Percentiles rank a stretch among this genome's conserved stretches.
Evolutionary conservation across 2,797 vertebrate genomes (phyloP).

Genomic region (Orientallactaga sibirica): DNA sequence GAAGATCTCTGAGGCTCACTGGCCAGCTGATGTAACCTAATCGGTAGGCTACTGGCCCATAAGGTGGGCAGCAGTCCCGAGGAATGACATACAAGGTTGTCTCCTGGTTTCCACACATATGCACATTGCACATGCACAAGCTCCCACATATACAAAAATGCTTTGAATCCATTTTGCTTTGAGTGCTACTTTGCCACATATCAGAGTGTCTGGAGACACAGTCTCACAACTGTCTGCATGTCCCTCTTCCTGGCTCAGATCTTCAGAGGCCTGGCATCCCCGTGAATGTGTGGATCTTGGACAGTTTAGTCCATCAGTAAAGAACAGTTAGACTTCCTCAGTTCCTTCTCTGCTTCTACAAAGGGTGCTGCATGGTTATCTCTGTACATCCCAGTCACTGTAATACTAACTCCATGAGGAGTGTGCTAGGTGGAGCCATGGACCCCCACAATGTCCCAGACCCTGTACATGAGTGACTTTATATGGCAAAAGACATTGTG

Average conservation of each 20-base stretch:
- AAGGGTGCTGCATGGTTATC: not conserved
- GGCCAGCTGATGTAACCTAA: too few species aligned
- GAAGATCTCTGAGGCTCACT: too few species aligned
- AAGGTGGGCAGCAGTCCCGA: too few species aligned
- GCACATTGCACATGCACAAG: too few species aligned
- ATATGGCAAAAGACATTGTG: not conserved
- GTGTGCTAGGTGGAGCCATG: not conserved
- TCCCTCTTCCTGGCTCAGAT: not conserved
- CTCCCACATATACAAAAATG: too few species aligned
- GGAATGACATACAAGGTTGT: too few species aligned
- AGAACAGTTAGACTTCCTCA: not conserved
- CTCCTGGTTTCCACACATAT: too few species aligned
- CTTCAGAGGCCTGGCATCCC: not conserved
- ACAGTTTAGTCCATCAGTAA: not conserved
- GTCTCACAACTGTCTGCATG: fast-evolving
- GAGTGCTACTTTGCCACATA: not conserved
- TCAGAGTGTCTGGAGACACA: not conserved
- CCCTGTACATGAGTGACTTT: not conserved
- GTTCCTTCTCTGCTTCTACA: not conserved
- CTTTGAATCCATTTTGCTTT: not conserved
- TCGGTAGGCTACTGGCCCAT: too few species aligned
- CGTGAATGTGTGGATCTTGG: not conserved
- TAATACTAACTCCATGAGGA: not conserved
- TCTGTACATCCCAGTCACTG: not conserved
- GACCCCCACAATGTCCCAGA: not conserved